Evolutionary conservation across 2,113 vertebrate species (phyloP).

Genomic region (Eretmochelys imbricata): DNA sequence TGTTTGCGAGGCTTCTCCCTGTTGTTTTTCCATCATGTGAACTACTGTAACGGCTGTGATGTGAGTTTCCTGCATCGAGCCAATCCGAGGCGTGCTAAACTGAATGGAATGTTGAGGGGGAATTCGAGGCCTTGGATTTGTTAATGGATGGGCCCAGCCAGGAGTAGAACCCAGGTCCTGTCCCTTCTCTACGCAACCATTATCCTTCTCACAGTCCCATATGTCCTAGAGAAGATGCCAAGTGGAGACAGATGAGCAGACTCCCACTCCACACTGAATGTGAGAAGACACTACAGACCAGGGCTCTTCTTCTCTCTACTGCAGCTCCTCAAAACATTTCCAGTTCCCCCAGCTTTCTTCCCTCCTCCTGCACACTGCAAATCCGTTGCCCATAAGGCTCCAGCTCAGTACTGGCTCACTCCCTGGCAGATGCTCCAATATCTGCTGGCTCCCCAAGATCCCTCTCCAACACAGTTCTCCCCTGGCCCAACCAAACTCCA

Average conservation of each 20-base stretch:
- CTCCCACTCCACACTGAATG: neutral
- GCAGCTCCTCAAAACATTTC: neutral
- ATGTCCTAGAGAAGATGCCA: neutral
- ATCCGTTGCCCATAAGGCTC: neutral
- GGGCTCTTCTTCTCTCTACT: too few relatives aligned
- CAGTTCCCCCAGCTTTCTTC: neutral
- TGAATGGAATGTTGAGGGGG: neutral
- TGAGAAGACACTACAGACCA: neutral
- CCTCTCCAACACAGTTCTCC: neutral
- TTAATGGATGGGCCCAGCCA: neutral
- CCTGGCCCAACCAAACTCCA: neutral
- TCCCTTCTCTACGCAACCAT: neutral
- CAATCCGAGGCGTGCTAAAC: neutral
- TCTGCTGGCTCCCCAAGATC: neutral
- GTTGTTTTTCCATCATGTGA: neutral
- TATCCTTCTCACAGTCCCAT: neutral
- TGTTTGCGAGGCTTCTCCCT: neutral
- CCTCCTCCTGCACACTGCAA: neutral
- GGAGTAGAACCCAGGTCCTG: neutral
- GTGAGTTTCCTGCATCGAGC: neutral
- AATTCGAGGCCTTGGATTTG: neutral
- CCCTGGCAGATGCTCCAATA: neutral
- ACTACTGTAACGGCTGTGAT: neutral
- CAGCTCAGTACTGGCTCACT: neutral
- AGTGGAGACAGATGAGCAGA: neutral